These are phyloP conservation scores for Sisor rabdophorus DNA, from an alignment of 2,113 vertebrate genomes.

Conservation along the genomic window DNA sequence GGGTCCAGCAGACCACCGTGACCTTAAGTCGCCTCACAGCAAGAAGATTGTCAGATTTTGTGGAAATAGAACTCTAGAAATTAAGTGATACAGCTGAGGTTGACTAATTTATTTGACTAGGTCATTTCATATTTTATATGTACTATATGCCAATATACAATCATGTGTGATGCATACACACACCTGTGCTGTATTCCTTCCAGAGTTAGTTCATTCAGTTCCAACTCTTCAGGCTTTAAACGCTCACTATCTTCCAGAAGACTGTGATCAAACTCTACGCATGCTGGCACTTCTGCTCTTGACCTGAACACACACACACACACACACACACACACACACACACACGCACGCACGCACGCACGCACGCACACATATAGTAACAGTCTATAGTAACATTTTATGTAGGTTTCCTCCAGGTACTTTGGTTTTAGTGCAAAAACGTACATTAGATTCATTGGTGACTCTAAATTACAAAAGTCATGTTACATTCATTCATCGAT, in stretches of 20 bases:
- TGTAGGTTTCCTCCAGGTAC: too few relatives aligned
- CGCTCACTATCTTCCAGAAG: conserved; percentile 79
- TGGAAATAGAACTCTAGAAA: too few relatives aligned
- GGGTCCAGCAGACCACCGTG: too few relatives aligned
- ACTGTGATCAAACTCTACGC: conserved; percentile 79
- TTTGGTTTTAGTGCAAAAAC: too few relatives aligned
- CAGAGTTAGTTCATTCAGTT: conserved; percentile 86
- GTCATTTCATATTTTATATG: not conserved
- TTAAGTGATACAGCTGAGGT: too few relatives aligned
- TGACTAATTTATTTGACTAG: too few relatives aligned
- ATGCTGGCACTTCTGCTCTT: conserved; percentile 63
- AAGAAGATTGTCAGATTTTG: too few relatives aligned
- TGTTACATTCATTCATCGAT: too few relatives aligned
- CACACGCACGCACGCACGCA: not conserved
- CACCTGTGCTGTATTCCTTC: conserved; percentile 87
- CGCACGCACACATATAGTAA: not conserved
- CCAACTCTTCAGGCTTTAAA: conserved; percentile 74
- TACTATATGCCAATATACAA: not conserved
- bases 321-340: conserved; percentile 20
- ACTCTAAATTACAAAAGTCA: too few relatives aligned
- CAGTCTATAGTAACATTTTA: too few relatives aligned
- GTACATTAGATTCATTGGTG: too few relatives aligned
- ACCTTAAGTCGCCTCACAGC: too few relatives aligned
- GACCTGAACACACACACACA: conserved; percentile 66
- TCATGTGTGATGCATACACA: not conserved